phyloP scores from a whole-genome alignment of 2,888 invertebrate genomes.

The Margaritifera margaritifera region DNA sequence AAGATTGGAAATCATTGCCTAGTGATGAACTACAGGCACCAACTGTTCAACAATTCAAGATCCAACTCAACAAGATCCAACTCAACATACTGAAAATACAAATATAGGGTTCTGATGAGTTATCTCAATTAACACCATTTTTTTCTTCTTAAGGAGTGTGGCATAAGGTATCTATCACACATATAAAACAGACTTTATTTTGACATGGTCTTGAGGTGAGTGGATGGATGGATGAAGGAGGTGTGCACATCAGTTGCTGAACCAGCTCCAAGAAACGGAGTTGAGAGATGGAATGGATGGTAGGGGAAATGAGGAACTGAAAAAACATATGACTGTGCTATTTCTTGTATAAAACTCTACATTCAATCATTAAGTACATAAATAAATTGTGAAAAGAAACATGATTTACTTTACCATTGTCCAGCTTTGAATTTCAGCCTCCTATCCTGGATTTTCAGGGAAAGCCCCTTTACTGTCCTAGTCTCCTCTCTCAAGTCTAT shows the following conservation, averaged over 20 bases:
- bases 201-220: too few species aligned
- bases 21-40: too few species aligned
- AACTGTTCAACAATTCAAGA: too few species aligned
- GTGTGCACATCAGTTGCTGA: background rate
- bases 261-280: background rate
- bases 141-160: too few species aligned
- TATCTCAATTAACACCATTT: too few species aligned
- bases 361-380: background rate
- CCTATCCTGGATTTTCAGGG: conserved; percentile 60
- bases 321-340: background rate
- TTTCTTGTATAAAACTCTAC: background rate
- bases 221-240: too few species aligned
- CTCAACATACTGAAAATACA: too few species aligned
- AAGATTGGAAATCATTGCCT: too few species aligned
- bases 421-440: conserved; percentile 72
- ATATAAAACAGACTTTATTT: too few species aligned
- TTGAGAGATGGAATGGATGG: background rate
- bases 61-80: too few species aligned
- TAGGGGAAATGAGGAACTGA: background rate
- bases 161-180: too few species aligned
- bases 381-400: background rate
- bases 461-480: conserved; percentile 65
- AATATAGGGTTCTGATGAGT: too few species aligned
- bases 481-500: conserved; percentile 59
- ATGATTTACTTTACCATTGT: conserved; percentile 70